These are phyloP conservation scores for Ctenomys sociabilis DNA, from an alignment of 2,113 vertebrate species.

Conservation along the genomic window DNA sequence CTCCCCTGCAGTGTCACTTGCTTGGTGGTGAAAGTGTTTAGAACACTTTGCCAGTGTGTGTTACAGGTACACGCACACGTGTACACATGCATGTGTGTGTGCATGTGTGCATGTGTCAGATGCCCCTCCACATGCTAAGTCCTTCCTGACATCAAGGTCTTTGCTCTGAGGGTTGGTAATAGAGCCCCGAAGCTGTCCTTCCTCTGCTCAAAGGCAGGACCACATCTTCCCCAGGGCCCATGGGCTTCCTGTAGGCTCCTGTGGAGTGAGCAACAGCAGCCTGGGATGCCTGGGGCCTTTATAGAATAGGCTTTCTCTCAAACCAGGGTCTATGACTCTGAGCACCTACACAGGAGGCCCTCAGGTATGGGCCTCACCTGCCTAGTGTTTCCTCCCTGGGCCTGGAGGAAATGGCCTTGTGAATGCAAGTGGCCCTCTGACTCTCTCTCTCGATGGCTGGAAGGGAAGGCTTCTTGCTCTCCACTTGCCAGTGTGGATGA, in stretches of 20 bases:
- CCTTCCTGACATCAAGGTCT: not conserved
- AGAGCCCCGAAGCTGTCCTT: not conserved
- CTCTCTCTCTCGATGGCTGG: not conserved
- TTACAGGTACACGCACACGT: not conserved
- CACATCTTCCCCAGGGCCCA: not conserved
- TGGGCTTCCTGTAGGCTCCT: fast-evolving
- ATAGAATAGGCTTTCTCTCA: fast-evolving
- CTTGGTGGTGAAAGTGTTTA: not conserved
- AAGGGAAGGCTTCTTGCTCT: not conserved
- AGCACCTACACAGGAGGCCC: fast-evolving
- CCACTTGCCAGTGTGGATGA: not conserved
- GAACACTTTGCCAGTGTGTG: fast-evolving
- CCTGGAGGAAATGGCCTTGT: not conserved
- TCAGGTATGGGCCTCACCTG: fast-evolving
- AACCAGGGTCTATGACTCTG: fast-evolving
- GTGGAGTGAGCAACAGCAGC: not conserved
- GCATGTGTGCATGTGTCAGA: not conserved
- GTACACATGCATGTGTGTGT: too few species aligned
- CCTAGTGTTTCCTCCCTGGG: not conserved
- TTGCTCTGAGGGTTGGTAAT: not conserved
- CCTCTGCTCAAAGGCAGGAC: fast-evolving
- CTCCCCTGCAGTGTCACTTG: not conserved
- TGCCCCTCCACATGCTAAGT: fast-evolving
- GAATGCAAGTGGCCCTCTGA: not conserved
- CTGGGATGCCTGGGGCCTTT: fast-evolving